Base-by-base conservation (phyloP, 1,140 invertebrate genomes). In the Leptinotarsa lineolata region DNA sequence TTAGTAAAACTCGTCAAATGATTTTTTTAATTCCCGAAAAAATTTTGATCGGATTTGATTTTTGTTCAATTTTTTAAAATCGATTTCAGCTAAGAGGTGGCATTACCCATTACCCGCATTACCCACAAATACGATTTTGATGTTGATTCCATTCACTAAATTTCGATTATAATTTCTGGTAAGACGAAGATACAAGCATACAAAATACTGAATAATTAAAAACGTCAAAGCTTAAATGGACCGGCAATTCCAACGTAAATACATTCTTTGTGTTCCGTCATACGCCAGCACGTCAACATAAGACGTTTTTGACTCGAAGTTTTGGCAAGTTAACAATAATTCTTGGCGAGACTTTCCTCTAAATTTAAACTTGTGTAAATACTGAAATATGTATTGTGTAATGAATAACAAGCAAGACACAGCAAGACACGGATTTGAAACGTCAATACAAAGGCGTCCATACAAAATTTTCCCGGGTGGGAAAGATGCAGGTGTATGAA, bases 371-470 rank as follows among this genome's bases (percentile, higher is more conserved):
- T 54, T 54, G 48, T 54, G 48, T 54, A 4, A 18, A 54, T 54
- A 54, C 48, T 54, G 48, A 54, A 54, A 54, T 54, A 54, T 54
- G 48, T 18, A 54, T 54, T 54, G 48, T 54, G 6, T 54, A 54
- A 54, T 54, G n/a, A 16, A 18, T 54, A 18, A 54, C 48, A 15
- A 54, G 15, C 13, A 54, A 54, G 15, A 16, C 15, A 54, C 2
- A 0, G 46, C 16, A 54, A 54, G 15, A 5, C 48, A 54, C 48
- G n/a, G 15, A 54, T 54, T 54, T n/a, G 15, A 54, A 18, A 54
- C n/a, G 15, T 54, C 48, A 54, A 16, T 54, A 54, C 48, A 54
- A 16, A 3, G 30, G 30, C 30, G 30, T 39, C 48, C 16, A 54
- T 18, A 4, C n/a, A 11, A 39, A 39, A 54, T 54, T 18, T 15